Evolutionary conservation across 2,113 vertebrate genomes (phyloP).

Genomic region (Balaeniceps rex): DNA sequence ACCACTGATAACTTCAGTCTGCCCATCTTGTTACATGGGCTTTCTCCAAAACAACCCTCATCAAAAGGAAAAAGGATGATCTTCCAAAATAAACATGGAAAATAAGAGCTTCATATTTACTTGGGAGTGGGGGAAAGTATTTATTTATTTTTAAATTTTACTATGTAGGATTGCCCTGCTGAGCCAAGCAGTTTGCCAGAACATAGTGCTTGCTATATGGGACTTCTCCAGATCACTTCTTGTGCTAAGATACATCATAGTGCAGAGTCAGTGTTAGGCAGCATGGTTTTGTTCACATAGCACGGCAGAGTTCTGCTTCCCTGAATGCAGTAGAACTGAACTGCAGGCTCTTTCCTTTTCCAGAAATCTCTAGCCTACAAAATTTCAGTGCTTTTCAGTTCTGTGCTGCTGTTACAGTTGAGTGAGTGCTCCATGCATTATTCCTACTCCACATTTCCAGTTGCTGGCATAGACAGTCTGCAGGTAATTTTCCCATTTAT

Average conservation of each 20-base stretch:
- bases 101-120: not conserved
- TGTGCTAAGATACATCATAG: not conserved
- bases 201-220: accelerated
- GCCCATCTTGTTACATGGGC: not conserved
- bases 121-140: not conserved
- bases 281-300: not conserved
- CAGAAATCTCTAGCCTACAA: not conserved
- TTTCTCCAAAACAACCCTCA: not conserved
- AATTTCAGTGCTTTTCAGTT: not conserved
- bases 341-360: not conserved
- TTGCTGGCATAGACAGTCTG: not conserved
- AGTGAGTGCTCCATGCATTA: not conserved
- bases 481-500: not conserved
- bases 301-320: not conserved
- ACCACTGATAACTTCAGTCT: not conserved
- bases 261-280: not conserved
- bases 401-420: not conserved
- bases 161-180: not conserved
- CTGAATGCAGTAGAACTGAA: not conserved
- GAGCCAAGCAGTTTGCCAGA: not conserved
- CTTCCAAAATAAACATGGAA: not conserved
- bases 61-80: not conserved
- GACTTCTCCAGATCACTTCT: not conserved
- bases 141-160: not conserved
- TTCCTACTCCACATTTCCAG: not conserved